Evolutionary conservation across 1,140 invertebrate species (phyloP).

Genomic region (Eciton burchellii): DNA sequence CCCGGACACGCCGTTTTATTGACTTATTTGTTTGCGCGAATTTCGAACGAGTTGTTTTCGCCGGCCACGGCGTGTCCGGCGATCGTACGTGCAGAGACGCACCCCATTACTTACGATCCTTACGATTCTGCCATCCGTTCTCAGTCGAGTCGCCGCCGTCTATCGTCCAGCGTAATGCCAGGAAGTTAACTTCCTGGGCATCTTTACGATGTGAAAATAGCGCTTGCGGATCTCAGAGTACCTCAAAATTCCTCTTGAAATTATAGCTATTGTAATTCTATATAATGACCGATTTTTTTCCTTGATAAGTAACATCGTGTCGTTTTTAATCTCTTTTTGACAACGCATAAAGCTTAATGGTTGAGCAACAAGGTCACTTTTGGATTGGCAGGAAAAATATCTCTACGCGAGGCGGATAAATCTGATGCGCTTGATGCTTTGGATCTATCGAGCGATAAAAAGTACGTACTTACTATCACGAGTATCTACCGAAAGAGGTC

Average conservation of each 20-base stretch:
- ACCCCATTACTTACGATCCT: constrained; percentile 61
- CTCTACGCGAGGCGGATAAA: background rate
- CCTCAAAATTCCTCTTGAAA: background rate
- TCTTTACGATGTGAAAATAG: constrained; percentile 15
- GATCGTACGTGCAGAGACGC: constrained; percentile 41
- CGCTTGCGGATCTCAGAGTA: background rate
- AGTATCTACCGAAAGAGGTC: constrained; percentile 3
- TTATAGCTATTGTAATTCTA: background rate
- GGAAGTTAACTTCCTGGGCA: background rate
- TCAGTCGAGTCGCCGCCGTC: constrained; percentile 23
- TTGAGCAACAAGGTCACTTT: too few relatives aligned
- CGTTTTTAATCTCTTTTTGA: background rate
- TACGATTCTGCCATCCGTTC: constrained; percentile 50
- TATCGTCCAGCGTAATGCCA: background rate
- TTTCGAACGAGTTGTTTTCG: constrained; percentile 80
- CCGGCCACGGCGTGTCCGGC: constrained; percentile 22
- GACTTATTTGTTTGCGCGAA: constrained; percentile 81
- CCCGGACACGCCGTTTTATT: constrained; percentile 76
- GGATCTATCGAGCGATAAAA: background rate
- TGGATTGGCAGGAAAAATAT: background rate
- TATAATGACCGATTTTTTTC: background rate
- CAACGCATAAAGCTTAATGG: background rate
- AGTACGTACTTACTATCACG: background rate
- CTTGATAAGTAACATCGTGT: background rate
- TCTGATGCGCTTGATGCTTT: background rate